phyloP scores from a whole-genome alignment of 2,797 vertebrate genomes.

The Heliangelus exortis region DNA sequence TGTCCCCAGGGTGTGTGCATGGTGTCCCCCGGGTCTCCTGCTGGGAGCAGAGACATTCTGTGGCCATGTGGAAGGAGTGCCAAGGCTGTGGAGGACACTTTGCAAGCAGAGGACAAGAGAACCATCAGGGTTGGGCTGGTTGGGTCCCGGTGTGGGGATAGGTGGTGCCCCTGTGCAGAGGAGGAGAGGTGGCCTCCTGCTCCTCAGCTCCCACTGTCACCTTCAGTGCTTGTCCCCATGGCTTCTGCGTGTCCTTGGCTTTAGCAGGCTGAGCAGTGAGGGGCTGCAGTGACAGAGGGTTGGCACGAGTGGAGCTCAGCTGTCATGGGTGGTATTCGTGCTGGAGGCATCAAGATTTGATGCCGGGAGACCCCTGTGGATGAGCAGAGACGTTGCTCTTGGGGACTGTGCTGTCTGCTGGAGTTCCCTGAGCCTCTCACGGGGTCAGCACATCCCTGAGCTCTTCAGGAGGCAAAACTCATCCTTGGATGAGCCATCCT shows the following conservation, averaged over 20 bases:
- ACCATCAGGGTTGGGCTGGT: not conserved
- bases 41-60: not conserved
- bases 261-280: not conserved
- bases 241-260: not conserved
- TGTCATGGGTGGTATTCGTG: accelerated
- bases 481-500: not conserved
- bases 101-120: not conserved
- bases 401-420: not conserved
- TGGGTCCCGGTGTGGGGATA: not conserved
- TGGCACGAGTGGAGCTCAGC: accelerated
- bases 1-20: too few species aligned
- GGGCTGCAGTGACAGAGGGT: not conserved
- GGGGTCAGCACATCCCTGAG: not conserved
- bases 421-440: not conserved
- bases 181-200: not conserved
- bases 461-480: not conserved
- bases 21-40: not conserved
- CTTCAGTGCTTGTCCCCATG: not conserved
- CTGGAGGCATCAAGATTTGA: not conserved
- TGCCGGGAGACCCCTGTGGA: not conserved
- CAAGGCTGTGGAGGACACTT: not conserved
- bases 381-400: not conserved
- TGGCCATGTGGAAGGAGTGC: not conserved
- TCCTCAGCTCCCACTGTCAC: not conserved
- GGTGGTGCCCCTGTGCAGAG: not conserved